These are phyloP conservation scores for Ammodramus savannarum DNA, from an alignment of 2,113 vertebrate genomes.

Conservation along the genomic window DNA sequence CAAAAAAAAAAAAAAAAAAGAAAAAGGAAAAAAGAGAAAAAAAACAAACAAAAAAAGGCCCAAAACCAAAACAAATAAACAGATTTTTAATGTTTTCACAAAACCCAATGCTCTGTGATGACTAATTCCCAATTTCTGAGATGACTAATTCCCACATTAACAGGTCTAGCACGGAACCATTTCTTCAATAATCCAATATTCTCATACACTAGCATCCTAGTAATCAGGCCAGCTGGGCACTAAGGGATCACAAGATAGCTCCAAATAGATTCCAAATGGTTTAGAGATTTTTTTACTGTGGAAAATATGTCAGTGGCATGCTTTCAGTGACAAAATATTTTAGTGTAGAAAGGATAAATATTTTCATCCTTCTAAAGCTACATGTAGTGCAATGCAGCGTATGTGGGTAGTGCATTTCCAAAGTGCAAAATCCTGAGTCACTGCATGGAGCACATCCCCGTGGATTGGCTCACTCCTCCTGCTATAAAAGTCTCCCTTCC, in stretches of 20 bases:
- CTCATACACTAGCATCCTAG: background rate
- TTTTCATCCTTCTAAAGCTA: background rate
- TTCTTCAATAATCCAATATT: background rate
- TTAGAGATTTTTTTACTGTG: background rate
- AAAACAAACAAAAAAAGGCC: background rate
- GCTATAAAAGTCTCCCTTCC: background rate
- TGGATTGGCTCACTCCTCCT: background rate
- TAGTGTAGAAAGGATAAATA: background rate
- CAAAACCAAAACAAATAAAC: too few species aligned
- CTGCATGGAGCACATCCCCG: background rate
- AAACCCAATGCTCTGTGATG: accelerated
- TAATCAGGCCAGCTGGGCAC: background rate
- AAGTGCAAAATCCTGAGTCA: background rate
- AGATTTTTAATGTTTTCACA: background rate
- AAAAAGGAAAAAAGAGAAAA: accelerated
- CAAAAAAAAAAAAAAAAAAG: background rate
- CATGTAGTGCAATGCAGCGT: background rate
- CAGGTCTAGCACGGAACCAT: background rate
- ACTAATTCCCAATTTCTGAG: background rate
- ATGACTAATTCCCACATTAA: background rate
- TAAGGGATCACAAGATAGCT: background rate
- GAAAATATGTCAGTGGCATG: background rate
- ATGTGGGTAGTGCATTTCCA: background rate
- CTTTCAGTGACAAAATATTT: background rate
- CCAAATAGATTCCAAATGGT: background rate